These are phyloP conservation scores for Sebastes reedi DNA, from an alignment of 2,797 vertebrate species.

Conservation along the genomic window DNA sequence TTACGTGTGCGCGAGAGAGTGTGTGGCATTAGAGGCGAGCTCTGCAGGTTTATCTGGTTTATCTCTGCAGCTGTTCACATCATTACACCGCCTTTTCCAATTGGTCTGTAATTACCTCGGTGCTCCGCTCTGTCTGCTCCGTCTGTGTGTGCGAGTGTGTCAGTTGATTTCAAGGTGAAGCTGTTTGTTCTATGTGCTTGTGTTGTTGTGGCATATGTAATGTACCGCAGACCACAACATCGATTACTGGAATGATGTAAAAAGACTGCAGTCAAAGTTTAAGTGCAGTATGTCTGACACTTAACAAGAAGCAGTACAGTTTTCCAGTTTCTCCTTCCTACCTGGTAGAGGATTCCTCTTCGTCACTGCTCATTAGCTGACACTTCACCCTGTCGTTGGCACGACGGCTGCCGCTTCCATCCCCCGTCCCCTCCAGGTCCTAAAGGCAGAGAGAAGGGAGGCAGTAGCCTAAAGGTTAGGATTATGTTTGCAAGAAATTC, in stretches of 20 bases:
- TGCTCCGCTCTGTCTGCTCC: neutral
- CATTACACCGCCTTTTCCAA: constrained; percentile 30
- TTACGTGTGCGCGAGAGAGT: neutral
- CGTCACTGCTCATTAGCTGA: constrained; percentile 46
- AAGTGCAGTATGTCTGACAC: neutral
- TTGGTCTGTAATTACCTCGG: constrained; percentile 46
- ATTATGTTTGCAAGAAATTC: neutral
- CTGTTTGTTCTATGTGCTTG: neutral
- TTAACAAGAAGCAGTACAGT: neutral
- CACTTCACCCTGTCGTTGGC: constrained; percentile 16
- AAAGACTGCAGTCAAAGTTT: neutral
- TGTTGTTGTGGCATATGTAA: neutral
- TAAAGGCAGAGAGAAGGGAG: constrained; percentile 42
- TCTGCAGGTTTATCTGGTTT: constrained; percentile 73
- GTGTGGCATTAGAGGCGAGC: constrained; percentile 29
- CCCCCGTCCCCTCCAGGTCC: constrained; percentile 63
- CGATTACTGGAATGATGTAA: neutral
- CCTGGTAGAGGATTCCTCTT: constrained; percentile 65
- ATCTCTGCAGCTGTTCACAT: constrained; percentile 54
- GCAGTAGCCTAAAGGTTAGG: neutral
- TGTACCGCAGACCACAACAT: neutral
- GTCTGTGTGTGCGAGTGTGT: neutral
- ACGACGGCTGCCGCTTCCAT: constrained; percentile 25
- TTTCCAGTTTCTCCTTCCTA: constrained; percentile 38
- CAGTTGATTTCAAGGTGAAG: constrained; percentile 2